Evolutionary conservation across 2,113 vertebrate genomes (phyloP).

Genomic region (Tapirus terrestris): DNA sequence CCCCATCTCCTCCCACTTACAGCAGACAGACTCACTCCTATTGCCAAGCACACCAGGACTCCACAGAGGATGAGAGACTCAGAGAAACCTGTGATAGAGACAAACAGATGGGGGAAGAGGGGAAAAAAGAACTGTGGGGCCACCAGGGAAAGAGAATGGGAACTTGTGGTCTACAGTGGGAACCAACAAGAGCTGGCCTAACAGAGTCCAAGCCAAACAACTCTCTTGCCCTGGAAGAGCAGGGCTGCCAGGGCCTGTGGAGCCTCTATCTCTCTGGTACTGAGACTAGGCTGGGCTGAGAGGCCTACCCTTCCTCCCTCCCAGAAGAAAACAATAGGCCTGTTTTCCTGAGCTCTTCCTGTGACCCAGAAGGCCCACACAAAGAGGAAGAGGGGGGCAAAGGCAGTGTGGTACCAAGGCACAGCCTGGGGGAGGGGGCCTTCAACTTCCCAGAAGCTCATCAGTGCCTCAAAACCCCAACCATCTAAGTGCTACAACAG

Average conservation of each 20-base stretch:
- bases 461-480: background rate
- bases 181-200: background rate
- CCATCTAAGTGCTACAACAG: background rate
- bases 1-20: background rate
- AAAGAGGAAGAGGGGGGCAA: conserved; percentile 5
- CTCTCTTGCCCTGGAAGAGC: background rate
- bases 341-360: conserved; percentile 71
- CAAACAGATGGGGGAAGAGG: background rate
- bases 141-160: background rate
- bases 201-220: background rate
- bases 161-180: conserved; percentile 22
- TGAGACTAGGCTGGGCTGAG: background rate
- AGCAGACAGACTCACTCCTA: background rate
- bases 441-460: background rate
- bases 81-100: background rate
- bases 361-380: conserved; percentile 54
- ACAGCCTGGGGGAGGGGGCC: background rate
- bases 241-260: conserved; percentile 11
- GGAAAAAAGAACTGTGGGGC: background rate
- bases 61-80: background rate
- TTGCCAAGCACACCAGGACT: background rate
- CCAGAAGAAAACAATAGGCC: conserved; percentile 57
- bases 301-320: background rate
- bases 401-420: background rate
- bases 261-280: background rate